Evolutionary conservation across 37 sponge, comb jelly and placozoan genomes (phyloP).

Genomic region (Mnemiopsis leidyi): DNA sequence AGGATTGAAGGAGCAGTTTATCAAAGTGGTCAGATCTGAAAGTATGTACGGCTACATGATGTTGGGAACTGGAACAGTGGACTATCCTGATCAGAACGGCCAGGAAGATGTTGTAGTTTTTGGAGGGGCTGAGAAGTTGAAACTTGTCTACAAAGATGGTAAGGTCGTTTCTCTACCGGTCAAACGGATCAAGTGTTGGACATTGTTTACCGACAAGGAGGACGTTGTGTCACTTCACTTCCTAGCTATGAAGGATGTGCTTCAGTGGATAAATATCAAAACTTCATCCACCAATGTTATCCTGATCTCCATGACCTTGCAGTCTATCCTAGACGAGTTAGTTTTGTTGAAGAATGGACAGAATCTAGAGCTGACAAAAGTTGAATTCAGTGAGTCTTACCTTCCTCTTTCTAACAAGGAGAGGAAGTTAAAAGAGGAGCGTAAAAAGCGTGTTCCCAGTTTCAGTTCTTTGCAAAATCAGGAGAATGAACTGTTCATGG

Average conservation of each 20-base stretch:
- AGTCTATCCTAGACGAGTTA: constrained; percentile 28
- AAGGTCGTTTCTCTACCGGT: not conserved
- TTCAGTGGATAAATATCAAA: not conserved
- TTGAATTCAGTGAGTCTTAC: not conserved
- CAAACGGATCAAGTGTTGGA: constrained; percentile 1
- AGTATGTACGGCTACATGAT: not conserved
- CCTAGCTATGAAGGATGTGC: constrained; percentile 39
- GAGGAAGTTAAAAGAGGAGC: not conserved
- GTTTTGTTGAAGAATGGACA: not conserved
- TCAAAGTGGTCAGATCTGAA: not conserved
- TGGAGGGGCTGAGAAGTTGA: not conserved
- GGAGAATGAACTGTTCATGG: constrained; percentile 51
- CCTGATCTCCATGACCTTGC: constrained; percentile 15
- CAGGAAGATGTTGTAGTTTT: not conserved
- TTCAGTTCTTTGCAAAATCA: not conserved
- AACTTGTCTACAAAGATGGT: not conserved
- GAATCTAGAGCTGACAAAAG: not conserved
- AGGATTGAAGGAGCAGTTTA: constrained; percentile 14
- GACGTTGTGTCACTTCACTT: not conserved
- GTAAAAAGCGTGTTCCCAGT: not conserved
- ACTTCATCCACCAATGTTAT: not conserved
- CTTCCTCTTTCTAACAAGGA: constrained; percentile 3
- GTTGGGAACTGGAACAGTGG: not conserved
- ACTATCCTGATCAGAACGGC: constrained; percentile 9
- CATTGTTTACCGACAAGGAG: not conserved